Base-by-base conservation (phyloP, 2,888 invertebrate species). In the Pherbina coryleti region DNA sequence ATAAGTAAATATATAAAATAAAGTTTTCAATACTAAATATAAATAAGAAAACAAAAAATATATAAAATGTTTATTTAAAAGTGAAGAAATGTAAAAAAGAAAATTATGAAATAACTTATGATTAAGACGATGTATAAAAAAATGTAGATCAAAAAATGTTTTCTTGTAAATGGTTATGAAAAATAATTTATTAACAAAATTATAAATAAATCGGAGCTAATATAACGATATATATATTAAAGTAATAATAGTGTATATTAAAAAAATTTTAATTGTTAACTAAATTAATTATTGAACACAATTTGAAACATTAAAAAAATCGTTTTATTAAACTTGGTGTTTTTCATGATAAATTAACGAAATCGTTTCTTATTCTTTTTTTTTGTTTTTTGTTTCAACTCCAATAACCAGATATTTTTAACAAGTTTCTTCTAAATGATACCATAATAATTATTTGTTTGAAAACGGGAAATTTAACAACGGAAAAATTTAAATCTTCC, bases 231-330 rank as follows among this genome's bases (percentile, higher is more conserved):
- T 73, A 76, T 17, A 22, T 62, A 8, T 71, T 73, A 44, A 76
- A 75, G 64, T 75, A 66, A 77, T n/a, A 78, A 70, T 71, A 62
- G 66, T 77, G 34, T 73, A 71, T 70, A 28, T 78, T 78, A 75
- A 76, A 76, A 14, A 51, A 28, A 70, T 75, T 75, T 69, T 44
- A 69, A 31, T 25, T 17, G 28, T 22, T 51, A 69, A 49, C 66
- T 31, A 74, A 74, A 17, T n/a, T 73, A 74, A 28, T 69, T 53
- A 74, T 72, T 81, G 81, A 81, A 81, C 81, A 81, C 81, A 81
- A 77, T 80, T 60, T 79, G 75, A 79, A 80, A 64, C 44, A 49
- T 55, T n/a, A 55, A 2, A 55, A 8, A 55, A 19, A 19, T 19
- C 22, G 55, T 55, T 55, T 55, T 19, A 19, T 55, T 55, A 55